These are phyloP conservation scores for Capromys pilorides DNA, from an alignment of 2,797 vertebrate species.

Conservation along the genomic window DNA sequence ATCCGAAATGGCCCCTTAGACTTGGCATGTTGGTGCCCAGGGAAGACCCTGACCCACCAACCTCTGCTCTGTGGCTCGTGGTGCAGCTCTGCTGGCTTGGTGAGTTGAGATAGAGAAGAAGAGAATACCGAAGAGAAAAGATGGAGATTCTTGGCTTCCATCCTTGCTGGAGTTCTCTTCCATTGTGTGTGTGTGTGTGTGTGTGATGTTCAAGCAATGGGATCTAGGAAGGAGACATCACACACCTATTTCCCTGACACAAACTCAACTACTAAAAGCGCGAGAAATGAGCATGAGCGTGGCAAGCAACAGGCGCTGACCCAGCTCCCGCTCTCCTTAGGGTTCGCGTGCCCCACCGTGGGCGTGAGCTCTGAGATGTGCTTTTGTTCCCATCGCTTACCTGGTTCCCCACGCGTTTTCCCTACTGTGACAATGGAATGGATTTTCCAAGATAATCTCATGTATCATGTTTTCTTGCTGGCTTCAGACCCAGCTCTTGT, in stretches of 20 bases:
- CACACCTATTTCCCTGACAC: neutral
- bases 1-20: neutral
- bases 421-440: neutral
- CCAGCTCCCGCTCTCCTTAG: neutral
- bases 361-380: fast-evolving
- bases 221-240: neutral
- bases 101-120: neutral
- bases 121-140: neutral
- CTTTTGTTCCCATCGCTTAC: neutral
- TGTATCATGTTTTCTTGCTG: neutral
- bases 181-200: neutral
- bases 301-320: neutral
- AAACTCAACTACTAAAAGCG: neutral
- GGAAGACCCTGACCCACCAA: neutral
- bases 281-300: neutral
- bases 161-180: neutral
- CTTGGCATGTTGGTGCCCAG: neutral
- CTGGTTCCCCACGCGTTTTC: neutral
- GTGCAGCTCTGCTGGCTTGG: neutral
- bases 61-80: neutral
- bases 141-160: neutral
- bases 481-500: neutral
- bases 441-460: neutral
- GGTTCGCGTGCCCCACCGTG: neutral
- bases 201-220: neutral